A percentile compares a stretch with the other conserved stretches of the same genome.
Conservation (phyloP, 2,797 vertebrate genomes). For the Sebastes diaconus region DNA sequence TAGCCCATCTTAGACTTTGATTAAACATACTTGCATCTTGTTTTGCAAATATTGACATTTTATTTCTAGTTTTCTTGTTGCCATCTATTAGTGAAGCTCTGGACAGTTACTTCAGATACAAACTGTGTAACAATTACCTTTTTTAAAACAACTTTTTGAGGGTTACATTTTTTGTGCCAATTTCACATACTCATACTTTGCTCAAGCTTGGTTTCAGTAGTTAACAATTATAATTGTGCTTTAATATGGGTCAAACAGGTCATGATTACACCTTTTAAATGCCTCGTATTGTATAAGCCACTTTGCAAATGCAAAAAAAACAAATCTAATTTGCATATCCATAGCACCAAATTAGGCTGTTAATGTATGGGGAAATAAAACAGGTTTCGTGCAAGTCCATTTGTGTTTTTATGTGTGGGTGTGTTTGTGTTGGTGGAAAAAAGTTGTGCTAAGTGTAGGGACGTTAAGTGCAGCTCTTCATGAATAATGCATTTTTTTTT, state of each 20-base stretch:
- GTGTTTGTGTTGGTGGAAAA: slow-evolving; percentile 62
- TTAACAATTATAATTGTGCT: not conserved
- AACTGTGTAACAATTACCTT: not conserved
- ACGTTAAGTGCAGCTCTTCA: slow-evolving; percentile 51
- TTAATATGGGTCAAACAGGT: not conserved
- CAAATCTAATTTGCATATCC: not conserved
- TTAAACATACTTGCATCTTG: not conserved
- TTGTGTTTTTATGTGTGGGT: slow-evolving; percentile 63
- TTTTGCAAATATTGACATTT: not conserved
- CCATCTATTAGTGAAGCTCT: not conserved
- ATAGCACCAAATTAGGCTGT: not conserved
- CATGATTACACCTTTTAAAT: slow-evolving; percentile 16
- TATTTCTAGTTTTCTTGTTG: not conserved
- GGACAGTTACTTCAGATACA: not conserved
- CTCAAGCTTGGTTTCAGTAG: not conserved
- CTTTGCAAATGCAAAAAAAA: not conserved
- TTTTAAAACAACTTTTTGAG: not conserved
- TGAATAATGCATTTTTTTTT: slow-evolving; percentile 62
- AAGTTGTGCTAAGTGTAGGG: slow-evolving; percentile 34
- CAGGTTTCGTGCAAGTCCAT: slow-evolving; percentile 15
- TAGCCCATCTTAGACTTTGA: not conserved
- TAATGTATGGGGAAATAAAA: not conserved
- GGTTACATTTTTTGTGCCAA: not conserved
- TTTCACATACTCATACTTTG: not conserved
- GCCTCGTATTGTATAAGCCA: not conserved